Conservation (phyloP, 2,888 invertebrate genomes). For the Agrotis ipsilon region DNA sequence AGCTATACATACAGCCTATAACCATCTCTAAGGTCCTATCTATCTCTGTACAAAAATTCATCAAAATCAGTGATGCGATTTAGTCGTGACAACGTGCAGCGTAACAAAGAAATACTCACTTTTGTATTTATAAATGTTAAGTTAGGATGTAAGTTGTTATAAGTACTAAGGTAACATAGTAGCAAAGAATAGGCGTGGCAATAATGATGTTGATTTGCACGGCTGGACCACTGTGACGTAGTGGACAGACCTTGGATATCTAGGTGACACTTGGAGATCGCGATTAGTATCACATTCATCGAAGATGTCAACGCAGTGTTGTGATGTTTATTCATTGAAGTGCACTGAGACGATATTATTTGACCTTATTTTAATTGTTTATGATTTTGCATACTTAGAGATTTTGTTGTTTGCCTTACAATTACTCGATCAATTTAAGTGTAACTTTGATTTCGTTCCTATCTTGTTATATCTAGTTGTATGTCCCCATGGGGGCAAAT, state of each 20-base stretch:
- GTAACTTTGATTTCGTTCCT: background rate
- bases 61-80: too few relatives aligned
- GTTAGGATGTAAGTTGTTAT: slow-evolving; percentile 69
- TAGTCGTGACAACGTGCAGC: too few relatives aligned
- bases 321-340: slow-evolving; percentile 42
- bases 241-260: slow-evolving; percentile 76
- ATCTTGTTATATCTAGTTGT: too few relatives aligned
- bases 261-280: slow-evolving; percentile 74
- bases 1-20: too few relatives aligned
- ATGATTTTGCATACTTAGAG: background rate
- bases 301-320: slow-evolving; percentile 51
- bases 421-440: background rate
- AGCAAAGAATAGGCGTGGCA: slow-evolving; percentile 76
- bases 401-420: slow-evolving; percentile 1
- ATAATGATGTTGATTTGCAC: slow-evolving; percentile 59
- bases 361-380: slow-evolving; percentile 2
- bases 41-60: too few relatives aligned
- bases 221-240: slow-evolving; percentile 53
- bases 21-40: too few relatives aligned
- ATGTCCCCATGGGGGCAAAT: too few relatives aligned
- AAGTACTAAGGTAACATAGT: slow-evolving; percentile 46
- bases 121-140: too few relatives aligned
- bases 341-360: slow-evolving; percentile 20
- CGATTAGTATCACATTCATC: slow-evolving; percentile 45
- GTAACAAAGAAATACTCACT: too few relatives aligned